Conservation (phyloP, 2,113 vertebrate species). For the Colaptes auratus region DNA sequence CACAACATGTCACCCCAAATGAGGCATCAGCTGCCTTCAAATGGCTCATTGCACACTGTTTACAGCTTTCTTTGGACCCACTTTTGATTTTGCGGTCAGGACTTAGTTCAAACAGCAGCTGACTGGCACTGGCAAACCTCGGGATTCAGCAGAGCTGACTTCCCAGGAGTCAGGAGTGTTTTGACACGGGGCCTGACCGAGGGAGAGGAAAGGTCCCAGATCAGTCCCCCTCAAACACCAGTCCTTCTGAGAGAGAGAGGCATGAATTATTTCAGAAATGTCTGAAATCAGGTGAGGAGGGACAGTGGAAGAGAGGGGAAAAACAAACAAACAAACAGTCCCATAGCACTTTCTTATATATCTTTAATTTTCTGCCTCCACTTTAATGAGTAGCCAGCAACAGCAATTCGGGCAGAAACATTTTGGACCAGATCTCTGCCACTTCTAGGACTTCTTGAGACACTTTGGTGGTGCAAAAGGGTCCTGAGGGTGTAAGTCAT, state of each 20-base stretch:
- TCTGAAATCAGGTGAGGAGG: neutral
- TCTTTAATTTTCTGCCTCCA: neutral
- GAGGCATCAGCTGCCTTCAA: slow-evolving; percentile 85
- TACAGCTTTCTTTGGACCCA: slow-evolving; percentile 91
- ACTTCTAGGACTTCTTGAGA: neutral
- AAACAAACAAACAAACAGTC: neutral
- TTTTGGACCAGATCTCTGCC: neutral
- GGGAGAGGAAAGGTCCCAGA: slow-evolving; percentile 41
- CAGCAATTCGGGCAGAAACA: neutral
- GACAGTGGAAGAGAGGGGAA: neutral
- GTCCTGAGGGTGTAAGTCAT: neutral
- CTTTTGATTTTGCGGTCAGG: slow-evolving; percentile 85
- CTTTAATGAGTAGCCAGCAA: neutral
- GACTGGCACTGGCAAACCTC: slow-evolving; percentile 58
- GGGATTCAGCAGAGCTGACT: slow-evolving; percentile 1
- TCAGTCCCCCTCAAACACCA: neutral
- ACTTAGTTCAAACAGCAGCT: slow-evolving; percentile 82
- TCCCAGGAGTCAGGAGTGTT: slow-evolving; percentile 55
- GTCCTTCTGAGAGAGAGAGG: neutral
- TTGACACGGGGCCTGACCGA: slow-evolving; percentile 6
- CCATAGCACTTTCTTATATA: neutral
- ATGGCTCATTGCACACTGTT: slow-evolving; percentile 86
- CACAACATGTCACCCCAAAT: slow-evolving; percentile 88
- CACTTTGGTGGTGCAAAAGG: neutral
- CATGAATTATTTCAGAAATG: slow-evolving; percentile 31